Percentiles rank a stretch among this genome's conserved stretches.
These are phyloP conservation scores for Xylocopa sonorina DNA, from an alignment of 1,140 invertebrate genomes.

Conservation along the genomic window DNA sequence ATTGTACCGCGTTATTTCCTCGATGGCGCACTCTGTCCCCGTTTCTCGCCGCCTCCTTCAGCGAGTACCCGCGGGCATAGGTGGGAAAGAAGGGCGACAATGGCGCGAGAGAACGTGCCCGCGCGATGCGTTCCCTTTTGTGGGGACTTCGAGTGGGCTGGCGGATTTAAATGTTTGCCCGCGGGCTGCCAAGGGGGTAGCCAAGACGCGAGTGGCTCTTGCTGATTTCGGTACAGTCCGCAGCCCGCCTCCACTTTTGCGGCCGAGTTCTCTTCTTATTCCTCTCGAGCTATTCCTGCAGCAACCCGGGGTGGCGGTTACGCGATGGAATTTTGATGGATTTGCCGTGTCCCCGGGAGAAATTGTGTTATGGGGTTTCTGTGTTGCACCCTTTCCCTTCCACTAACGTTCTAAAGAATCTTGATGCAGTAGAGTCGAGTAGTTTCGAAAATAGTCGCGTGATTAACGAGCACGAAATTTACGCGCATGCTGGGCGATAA, in stretches of 20 bases:
- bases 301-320: too few species aligned
- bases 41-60: background rate
- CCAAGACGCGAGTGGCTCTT: constrained; percentile 30
- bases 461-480: too few species aligned
- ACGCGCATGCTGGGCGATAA: too few species aligned
- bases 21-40: constrained; percentile 30
- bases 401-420: too few species aligned
- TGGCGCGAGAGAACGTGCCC: constrained; percentile 35
- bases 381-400: background rate
- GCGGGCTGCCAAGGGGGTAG: constrained; percentile 7
- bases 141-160: constrained; percentile 14
- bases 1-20: constrained; percentile 67
- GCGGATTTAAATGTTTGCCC: constrained; percentile 52
- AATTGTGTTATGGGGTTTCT: constrained; percentile 7
- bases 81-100: constrained; percentile 29
- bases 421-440: too few species aligned
- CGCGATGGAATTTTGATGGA: constrained; percentile 12
- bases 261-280: constrained; percentile 13
- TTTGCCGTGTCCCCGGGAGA: background rate
- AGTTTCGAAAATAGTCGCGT: too few species aligned
- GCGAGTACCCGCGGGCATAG: constrained; percentile 16
- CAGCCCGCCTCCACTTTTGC: constrained; percentile 4
- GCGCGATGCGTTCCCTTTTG: constrained; percentile 23
- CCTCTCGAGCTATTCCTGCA: background rate
- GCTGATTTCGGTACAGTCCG: constrained; percentile 27